A percentile compares a stretch with the other conserved stretches of the same genome.
These are phyloP conservation scores for Alectura lathami DNA, from an alignment of 2,113 vertebrate species.

Conservation along the genomic window DNA sequence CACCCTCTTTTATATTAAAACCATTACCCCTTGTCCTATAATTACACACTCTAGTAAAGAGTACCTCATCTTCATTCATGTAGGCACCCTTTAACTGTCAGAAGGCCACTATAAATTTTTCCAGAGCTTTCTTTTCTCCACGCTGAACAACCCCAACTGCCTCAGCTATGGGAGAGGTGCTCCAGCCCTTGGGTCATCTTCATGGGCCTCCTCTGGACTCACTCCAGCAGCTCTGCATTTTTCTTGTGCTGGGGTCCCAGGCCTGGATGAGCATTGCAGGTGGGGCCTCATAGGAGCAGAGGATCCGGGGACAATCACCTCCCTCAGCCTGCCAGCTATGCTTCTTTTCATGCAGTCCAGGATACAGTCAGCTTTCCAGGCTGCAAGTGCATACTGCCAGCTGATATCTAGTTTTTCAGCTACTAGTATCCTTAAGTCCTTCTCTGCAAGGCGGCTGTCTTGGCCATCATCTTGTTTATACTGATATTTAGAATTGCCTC, in stretches of 20 bases:
- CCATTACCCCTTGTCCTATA: neutral
- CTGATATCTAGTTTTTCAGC: neutral
- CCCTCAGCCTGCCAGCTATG: neutral
- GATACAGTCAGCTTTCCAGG: neutral
- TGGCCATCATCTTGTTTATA: neutral
- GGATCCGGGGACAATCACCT: neutral
- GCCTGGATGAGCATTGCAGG: neutral
- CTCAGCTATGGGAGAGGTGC: neutral
- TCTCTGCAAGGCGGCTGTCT: neutral
- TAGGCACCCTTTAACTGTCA: neutral
- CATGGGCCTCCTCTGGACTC: neutral
- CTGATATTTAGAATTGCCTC: neutral
- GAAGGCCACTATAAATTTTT: neutral
- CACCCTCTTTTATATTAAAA: neutral
- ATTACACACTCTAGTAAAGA: neutral
- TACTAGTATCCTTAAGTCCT: neutral
- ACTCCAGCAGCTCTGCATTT: neutral
- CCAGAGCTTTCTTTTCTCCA: neutral
- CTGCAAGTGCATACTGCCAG: neutral
- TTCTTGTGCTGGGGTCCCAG: neutral
- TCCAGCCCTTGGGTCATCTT: neutral
- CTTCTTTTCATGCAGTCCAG: neutral
- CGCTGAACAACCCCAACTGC: neutral
- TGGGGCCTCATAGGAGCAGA: neutral
- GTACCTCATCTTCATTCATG: neutral